These are phyloP conservation scores for Triops cancriformis DNA, from an alignment of 1,140 invertebrate species.

Conservation along the genomic window DNA sequence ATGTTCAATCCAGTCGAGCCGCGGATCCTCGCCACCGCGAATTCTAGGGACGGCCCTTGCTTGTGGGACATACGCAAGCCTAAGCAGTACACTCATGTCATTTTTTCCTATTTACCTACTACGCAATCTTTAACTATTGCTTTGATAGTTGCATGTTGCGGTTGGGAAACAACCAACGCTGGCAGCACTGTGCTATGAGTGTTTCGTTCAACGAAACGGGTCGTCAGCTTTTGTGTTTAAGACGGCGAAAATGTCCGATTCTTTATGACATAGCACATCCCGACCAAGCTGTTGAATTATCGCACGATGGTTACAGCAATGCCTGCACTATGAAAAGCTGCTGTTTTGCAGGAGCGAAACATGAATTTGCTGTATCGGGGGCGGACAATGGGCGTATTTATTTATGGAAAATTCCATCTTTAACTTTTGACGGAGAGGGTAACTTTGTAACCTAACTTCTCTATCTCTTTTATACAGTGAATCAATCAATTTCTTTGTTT, in stretches of 20 bases:
- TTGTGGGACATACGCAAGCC: slow-evolving; percentile 82
- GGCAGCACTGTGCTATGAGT: slow-evolving; percentile 75
- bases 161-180: slow-evolving; percentile 58
- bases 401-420: slow-evolving; percentile 75
- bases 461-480: slow-evolving; percentile 24
- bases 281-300: slow-evolving; percentile 59
- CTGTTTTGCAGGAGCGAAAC: slow-evolving; percentile 79
- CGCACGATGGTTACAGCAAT: slow-evolving; percentile 86
- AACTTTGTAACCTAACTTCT: slow-evolving; percentile 28
- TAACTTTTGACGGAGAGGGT: slow-evolving; percentile 43
- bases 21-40: slow-evolving; percentile 72
- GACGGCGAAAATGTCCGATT: slow-evolving; percentile 71
- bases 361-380: slow-evolving; percentile 80
- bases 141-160: slow-evolving; percentile 42
- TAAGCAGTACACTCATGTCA: slow-evolving; percentile 54
- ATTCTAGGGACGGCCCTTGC: slow-evolving; percentile 75
- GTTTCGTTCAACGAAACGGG: slow-evolving; percentile 77
- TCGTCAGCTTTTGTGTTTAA: slow-evolving; percentile 66
- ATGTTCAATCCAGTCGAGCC: slow-evolving; percentile 81
- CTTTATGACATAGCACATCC: slow-evolving; percentile 49
- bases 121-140: slow-evolving; percentile 14
- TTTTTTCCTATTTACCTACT: slow-evolving; percentile 9
- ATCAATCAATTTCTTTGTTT: neutral
- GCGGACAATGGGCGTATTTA: slow-evolving; percentile 94
- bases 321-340: slow-evolving; percentile 96